Evolutionary conservation across 1,140 invertebrate genomes (phyloP).

Genomic region (Chironomus tepperi): DNA sequence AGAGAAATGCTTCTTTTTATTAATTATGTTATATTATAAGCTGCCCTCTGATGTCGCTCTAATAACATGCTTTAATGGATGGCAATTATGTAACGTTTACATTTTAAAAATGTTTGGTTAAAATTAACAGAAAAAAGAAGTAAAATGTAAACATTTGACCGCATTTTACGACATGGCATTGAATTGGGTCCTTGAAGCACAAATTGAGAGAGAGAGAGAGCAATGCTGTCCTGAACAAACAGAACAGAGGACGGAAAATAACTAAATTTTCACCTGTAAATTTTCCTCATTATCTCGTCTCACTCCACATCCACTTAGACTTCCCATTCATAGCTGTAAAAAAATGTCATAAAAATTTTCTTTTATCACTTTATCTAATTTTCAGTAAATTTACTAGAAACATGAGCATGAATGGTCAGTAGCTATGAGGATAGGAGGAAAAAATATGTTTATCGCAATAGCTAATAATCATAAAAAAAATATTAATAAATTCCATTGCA

Average conservation of each 20-base stretch:
- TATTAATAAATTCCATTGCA: not conserved
- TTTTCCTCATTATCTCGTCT: not conserved
- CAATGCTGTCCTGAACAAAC: conserved; percentile 11
- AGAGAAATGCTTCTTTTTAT: not conserved
- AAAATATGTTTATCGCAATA: not conserved
- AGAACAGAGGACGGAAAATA: not conserved
- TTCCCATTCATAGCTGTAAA: too few relatives aligned
- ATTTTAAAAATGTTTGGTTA: not conserved
- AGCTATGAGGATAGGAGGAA: not conserved
- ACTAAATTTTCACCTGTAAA: not conserved
- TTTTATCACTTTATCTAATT: too few relatives aligned
- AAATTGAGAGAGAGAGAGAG: too few relatives aligned
- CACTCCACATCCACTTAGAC: too few relatives aligned
- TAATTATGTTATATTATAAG: not conserved
- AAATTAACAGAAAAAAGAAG: too few relatives aligned
- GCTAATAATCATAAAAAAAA: not conserved
- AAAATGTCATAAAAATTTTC: too few relatives aligned
- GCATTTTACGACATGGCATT: not conserved
- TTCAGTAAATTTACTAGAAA: too few relatives aligned
- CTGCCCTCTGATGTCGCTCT: not conserved
- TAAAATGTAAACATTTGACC: conserved; percentile 1
- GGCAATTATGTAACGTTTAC: not conserved
- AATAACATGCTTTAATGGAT: not conserved
- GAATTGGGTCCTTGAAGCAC: too few relatives aligned
- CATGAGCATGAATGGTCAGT: too few relatives aligned